phyloP scores from a whole-genome alignment of 2,113 vertebrate species.

The Trogon melanurus region DNA sequence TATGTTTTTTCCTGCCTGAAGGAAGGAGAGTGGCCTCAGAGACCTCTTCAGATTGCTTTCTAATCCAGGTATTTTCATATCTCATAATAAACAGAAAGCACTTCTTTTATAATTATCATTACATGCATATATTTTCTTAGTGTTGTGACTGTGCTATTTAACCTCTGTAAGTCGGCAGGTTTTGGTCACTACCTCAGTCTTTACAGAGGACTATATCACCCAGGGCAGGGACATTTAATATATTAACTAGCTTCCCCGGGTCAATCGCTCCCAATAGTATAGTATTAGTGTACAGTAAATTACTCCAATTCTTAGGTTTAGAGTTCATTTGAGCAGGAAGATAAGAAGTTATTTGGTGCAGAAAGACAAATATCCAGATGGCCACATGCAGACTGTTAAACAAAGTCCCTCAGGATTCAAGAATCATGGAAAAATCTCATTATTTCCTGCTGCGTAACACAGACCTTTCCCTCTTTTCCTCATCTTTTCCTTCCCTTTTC shows the following conservation, averaged over 20 bases:
- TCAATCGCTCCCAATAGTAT: neutral
- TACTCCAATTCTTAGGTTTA: neutral
- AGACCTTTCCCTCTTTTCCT: neutral
- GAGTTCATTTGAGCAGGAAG: neutral
- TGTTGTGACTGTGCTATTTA: neutral
- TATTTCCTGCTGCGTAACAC: neutral
- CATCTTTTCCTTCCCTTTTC: neutral
- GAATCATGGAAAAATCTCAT: neutral
- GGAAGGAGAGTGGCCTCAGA: neutral
- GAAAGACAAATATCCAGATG: neutral
- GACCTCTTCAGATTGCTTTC: neutral
- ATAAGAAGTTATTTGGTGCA: neutral
- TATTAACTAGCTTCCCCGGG: neutral
- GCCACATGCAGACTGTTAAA: neutral
- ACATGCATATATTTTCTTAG: neutral
- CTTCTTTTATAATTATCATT: neutral
- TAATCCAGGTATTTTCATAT: neutral
- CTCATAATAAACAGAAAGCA: neutral
- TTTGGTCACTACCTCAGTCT: neutral
- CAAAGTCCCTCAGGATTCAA: neutral
- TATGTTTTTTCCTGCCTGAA: neutral
- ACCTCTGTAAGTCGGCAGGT: neutral
- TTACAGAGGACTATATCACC: neutral
- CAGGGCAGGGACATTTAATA: neutral
- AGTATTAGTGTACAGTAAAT: neutral